These are phyloP conservation scores for Glaucopsyche alexis DNA, from an alignment of 2,888 invertebrate species.

Conservation along the genomic window DNA sequence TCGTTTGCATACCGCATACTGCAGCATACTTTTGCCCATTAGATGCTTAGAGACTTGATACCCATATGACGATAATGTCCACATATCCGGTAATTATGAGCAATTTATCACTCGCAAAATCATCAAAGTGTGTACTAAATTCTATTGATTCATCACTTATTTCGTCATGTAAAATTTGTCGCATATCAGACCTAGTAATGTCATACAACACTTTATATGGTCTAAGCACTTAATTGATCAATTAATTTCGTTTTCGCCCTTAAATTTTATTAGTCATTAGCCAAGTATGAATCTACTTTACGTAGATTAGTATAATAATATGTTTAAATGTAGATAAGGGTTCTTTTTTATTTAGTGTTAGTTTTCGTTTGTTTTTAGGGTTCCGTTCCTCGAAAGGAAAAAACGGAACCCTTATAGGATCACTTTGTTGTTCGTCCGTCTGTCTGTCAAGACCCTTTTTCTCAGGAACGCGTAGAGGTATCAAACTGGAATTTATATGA, in stretches of 20 bases:
- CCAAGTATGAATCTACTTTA: too few relatives aligned
- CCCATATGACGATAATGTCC: constrained; percentile 23
- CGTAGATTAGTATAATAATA: too few relatives aligned
- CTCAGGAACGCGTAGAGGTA: too few relatives aligned
- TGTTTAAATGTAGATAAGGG: too few relatives aligned
- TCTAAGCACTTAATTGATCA: background rate
- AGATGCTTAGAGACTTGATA: constrained; percentile 28
- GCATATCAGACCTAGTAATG: constrained; percentile 16
- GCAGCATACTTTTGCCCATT: background rate
- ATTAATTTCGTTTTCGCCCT: constrained; percentile 12
- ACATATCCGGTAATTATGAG: constrained; percentile 30
- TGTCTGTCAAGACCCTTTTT: too few relatives aligned
- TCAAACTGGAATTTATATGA: too few relatives aligned
- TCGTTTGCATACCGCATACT: constrained; percentile 17
- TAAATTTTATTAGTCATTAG: background rate
- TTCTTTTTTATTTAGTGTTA: too few relatives aligned
- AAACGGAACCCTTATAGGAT: too few relatives aligned
- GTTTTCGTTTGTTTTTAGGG: too few relatives aligned
- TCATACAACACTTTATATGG: background rate
- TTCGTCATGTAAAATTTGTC: constrained; percentile 20
- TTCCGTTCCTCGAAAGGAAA: too few relatives aligned
- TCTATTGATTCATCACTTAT: constrained; percentile 23
- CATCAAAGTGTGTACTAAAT: constrained; percentile 27
- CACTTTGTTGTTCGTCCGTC: too few relatives aligned
- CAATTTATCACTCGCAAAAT: constrained; percentile 29